A percentile compares a stretch with the other conserved stretches of the same genome.
These are phyloP conservation scores for Triplophysa tibetana DNA, from an alignment of 2,113 vertebrate species.

Conservation along the genomic window DNA sequence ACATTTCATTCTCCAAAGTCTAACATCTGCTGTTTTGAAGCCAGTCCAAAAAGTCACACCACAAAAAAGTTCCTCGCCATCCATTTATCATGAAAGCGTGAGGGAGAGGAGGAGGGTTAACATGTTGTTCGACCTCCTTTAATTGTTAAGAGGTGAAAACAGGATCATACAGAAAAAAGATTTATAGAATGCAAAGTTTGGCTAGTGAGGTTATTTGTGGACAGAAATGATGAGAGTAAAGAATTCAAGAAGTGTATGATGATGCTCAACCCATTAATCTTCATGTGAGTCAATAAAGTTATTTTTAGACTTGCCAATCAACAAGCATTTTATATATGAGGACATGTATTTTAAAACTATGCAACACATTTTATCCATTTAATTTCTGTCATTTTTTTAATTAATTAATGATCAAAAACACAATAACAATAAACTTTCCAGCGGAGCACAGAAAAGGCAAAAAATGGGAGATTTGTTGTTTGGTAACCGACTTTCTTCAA, in stretches of 20 bases:
- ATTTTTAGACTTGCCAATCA: too few relatives aligned
- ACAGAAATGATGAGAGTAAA: too few relatives aligned
- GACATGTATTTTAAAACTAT: too few relatives aligned
- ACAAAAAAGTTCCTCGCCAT: slow-evolving; percentile 2
- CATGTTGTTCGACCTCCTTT: slow-evolving; percentile 28
- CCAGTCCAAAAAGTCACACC: slow-evolving; percentile 31
- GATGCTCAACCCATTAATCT: background rate
- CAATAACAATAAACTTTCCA: background rate
- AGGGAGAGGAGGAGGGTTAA: slow-evolving; percentile 11
- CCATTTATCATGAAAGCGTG: slow-evolving; percentile 37
- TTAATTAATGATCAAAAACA: too few relatives aligned
- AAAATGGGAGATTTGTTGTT: too few relatives aligned
- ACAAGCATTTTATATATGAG: too few relatives aligned
- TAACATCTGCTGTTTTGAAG: slow-evolving; percentile 41
- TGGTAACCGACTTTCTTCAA: too few relatives aligned
- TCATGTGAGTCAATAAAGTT: too few relatives aligned
- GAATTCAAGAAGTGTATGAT: background rate
- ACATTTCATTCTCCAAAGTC: slow-evolving; percentile 48
- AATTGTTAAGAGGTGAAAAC: slow-evolving; percentile 30
- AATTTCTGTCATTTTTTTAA: too few relatives aligned
- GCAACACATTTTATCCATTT: too few relatives aligned
- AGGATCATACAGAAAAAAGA: slow-evolving; percentile 12
- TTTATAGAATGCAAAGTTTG: too few relatives aligned
- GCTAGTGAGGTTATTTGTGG: too few relatives aligned
- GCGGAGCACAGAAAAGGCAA: background rate